Evolutionary conservation across 2,113 vertebrate genomes (phyloP).

Genomic region (Fulica atra): DNA sequence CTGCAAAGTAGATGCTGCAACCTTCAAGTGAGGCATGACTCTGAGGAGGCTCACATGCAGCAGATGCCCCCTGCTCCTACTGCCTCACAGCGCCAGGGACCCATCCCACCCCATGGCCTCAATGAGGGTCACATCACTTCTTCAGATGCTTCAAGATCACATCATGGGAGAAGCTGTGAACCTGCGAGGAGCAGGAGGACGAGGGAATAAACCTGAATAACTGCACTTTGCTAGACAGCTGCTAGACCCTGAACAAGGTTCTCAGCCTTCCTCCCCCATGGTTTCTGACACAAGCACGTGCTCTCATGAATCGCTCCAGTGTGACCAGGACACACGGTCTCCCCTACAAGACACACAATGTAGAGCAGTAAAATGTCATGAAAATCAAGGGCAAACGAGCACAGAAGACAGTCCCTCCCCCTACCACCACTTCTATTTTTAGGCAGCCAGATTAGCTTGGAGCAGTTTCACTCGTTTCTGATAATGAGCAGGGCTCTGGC

Average conservation of each 20-base stretch:
- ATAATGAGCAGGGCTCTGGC: slow-evolving; percentile 39
- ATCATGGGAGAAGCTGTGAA: not conserved
- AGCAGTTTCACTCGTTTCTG: slow-evolving; percentile 35
- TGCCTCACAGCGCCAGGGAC: not conserved
- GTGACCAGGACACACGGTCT: not conserved
- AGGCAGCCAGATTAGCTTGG: slow-evolving; percentile 51
- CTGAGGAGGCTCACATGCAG: not conserved
- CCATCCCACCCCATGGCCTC: not conserved
- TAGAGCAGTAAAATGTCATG: slow-evolving; percentile 34
- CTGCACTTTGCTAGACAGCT: not conserved
- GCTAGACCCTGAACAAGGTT: not conserved
- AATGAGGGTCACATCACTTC: fast-evolving
- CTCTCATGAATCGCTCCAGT: not conserved
- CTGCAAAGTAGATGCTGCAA: not conserved
- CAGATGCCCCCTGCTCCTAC: not conserved
- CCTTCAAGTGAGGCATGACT: not conserved
- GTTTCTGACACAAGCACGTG: not conserved
- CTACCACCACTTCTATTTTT: slow-evolving; percentile 43
- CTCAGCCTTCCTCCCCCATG: not conserved
- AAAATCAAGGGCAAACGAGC: slow-evolving; percentile 49
- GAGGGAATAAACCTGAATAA: not conserved
- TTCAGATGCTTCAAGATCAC: not conserved
- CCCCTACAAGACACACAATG: not conserved
- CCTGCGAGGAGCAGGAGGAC: not conserved
- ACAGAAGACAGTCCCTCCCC: slow-evolving; percentile 30